These are phyloP conservation scores for Drosophila jambulina DNA, from an alignment of 1,140 invertebrate genomes.

Conservation along the genomic window DNA sequence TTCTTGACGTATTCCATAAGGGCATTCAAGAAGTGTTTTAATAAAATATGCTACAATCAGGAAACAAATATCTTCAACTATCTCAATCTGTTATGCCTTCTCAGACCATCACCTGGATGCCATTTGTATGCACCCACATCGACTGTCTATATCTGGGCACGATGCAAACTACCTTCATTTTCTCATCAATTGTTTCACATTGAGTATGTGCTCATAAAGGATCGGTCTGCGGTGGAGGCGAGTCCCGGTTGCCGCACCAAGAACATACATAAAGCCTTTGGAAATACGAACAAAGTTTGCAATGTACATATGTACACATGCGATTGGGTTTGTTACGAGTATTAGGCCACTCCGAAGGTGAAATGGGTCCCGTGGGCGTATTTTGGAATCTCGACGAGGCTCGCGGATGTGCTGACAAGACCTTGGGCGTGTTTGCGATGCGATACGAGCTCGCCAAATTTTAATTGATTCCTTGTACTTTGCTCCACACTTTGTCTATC, in stretches of 20 bases:
- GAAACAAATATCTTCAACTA: neutral
- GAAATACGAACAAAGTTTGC: slow-evolving; percentile 19
- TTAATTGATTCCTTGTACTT: slow-evolving; percentile 68
- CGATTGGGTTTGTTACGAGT: slow-evolving; percentile 41
- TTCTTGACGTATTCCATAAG: neutral
- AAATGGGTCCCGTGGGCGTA: slow-evolving; percentile 69
- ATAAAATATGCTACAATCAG: neutral
- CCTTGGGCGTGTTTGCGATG: slow-evolving; percentile 40
- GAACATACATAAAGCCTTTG: slow-evolving; percentile 29
- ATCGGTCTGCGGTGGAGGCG: neutral
- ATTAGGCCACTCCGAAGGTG: slow-evolving; percentile 42
- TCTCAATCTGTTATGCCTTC: neutral
- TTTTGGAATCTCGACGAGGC: slow-evolving; percentile 36
- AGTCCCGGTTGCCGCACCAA: slow-evolving; percentile 3
- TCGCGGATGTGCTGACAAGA: slow-evolving; percentile 39
- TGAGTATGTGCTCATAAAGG: neutral
- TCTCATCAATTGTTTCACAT: slow-evolving; percentile 22
- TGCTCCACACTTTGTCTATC: slow-evolving; percentile 36
- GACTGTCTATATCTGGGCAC: neutral
- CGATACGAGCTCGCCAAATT: slow-evolving; percentile 45
- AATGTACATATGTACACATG: slow-evolving; percentile 23
- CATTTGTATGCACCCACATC: slow-evolving; percentile 7
- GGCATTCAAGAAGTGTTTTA: neutral
- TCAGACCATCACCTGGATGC: neutral
- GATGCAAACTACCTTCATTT: slow-evolving; percentile 9